Base-by-base conservation (phyloP, 2,797 vertebrate species). In the Phataginus tetradactyla region DNA sequence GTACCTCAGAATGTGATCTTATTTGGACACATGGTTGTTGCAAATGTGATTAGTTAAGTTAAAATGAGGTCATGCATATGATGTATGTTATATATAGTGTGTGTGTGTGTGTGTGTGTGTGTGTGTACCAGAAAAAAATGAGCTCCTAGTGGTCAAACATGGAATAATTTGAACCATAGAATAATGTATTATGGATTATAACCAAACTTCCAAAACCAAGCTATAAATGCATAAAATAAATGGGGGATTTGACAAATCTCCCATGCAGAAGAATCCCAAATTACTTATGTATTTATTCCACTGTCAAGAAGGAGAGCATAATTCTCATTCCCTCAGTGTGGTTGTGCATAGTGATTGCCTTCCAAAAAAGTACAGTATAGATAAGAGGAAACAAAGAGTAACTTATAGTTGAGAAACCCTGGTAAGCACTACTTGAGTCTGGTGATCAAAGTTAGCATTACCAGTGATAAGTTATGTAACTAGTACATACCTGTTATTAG, bases 321-420 rank as follows among this genome's bases (percentile, higher is more conserved):
- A 59, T 3, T 21, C 6, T 3, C 34, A 13, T 51, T 34, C 5
- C 7, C 32, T 42, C 14, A 20, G 9, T 21, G 23, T 37, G 42
- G 11, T 29, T 32, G 3, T 53, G 7, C 4, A 17, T 8, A 6
- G 2, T 37, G 18, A 63, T 37, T 53, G 4, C 2, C 2, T 39
- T 10, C 12, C 18, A 74, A 83, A 88, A 45, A 9, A 25, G 13
- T 32, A 37, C 8, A 63, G 23, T 1, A 37, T 4, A 12, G 12
- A 55, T 53, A 42, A 66, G 12, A 5, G 1, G 18, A 53, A 39
- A 27, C 13, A 14, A 9, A 4, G 0, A 23, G 1, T 34, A 23
- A 21, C 2, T 42, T 34, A 51, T 1, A 17, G 5, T 66, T 32
- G 20, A 39, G 7, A 42, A 77, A 51, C 49, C 1, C 1, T 51